Evolutionary conservation across 2,888 invertebrate genomes (phyloP), one percentile per base, ranked within the genome.

Genomic region (Strigamia transsilvanica): DNA sequence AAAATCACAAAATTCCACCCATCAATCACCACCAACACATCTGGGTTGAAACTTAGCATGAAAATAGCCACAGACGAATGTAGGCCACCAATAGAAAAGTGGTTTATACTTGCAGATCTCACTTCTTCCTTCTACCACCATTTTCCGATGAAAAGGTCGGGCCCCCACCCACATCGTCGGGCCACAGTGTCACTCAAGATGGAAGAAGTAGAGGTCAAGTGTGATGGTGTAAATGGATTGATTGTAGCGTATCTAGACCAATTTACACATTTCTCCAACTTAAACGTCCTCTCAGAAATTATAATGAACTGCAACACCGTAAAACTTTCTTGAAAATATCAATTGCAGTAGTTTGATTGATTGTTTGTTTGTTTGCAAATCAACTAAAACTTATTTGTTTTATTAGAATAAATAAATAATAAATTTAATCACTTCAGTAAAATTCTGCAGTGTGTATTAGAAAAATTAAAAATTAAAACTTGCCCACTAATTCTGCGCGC

Each of bases 191-290:
- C 73, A 73, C 73, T 73, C 73, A 73, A 73, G 32, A 73, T 73
- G 73, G 73, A 73, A 73, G 73, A 73, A 73, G 13, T 15, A 73
- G 73, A 32, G 73, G 73, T 73, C 73, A 73, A 73, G 73, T 73
- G 32, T 73, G 73, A 73, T 73, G 38, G 73, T 73, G 73, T 73
- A 73, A 73, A 73, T 73, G 73, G 73, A 73, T 73, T 73, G 73
- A 73, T 73, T 73, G 73, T 73, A 73, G 73, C 27, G 32, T 73
- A 73, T 73, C 73, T 73, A 32, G 73, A 23, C 73, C 73, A 73
- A 73, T 73, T 73, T 73, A 73, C 73, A 73, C 73, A 73, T 73
- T 73, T 32, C 73, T 73, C 73, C 5, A 12, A 4, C 73, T 32
- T 32, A 27, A 73, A 73, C 32, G 73, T 32, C 73, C 73, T 73